Conservation (phyloP, 2,797 vertebrate species). For the Sebastes itinus region DNA sequence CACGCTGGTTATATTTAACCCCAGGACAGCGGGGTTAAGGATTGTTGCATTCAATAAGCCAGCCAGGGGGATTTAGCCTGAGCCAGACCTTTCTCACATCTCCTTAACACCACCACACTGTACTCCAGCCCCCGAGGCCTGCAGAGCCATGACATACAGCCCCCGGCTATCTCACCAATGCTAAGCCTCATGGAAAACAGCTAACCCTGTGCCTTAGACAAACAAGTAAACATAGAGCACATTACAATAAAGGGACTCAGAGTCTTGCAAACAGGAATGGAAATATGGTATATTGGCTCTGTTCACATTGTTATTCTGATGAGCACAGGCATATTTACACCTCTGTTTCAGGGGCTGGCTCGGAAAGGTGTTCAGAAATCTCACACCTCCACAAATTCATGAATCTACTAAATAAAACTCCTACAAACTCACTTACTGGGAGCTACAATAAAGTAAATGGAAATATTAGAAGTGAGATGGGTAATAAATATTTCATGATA, state of each 20-base stretch:
- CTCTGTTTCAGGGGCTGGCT: slow-evolving; percentile 48
- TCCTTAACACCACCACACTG: slow-evolving; percentile 67
- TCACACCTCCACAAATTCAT: slow-evolving; percentile 60
- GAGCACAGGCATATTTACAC: slow-evolving; percentile 59
- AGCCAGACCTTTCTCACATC: slow-evolving; percentile 76
- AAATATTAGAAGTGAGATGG: slow-evolving; percentile 57
- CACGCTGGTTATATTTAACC: slow-evolving; percentile 80
- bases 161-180: slow-evolving; percentile 66
- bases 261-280: slow-evolving; percentile 28
- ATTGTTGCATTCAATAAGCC: slow-evolving; percentile 72
- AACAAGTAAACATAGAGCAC: slow-evolving; percentile 69
- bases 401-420: slow-evolving; percentile 57
- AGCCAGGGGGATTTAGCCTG: slow-evolving; percentile 74
- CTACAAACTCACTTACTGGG: slow-evolving; percentile 48
- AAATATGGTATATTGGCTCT: slow-evolving; percentile 32
- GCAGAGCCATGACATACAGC: slow-evolving; percentile 69
- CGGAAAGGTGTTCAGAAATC: slow-evolving; percentile 54
- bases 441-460: slow-evolving; percentile 60
- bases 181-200: slow-evolving; percentile 67
- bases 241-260: slow-evolving; percentile 34
- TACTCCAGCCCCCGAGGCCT: slow-evolving; percentile 59
- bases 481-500: slow-evolving; percentile 70
- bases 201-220: slow-evolving; percentile 57
- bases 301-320: slow-evolving; percentile 66
- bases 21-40: slow-evolving; percentile 71